These are phyloP conservation scores for Saimiri boliviensis DNA, from an alignment of 2,113 vertebrate genomes.

Conservation along the genomic window DNA sequence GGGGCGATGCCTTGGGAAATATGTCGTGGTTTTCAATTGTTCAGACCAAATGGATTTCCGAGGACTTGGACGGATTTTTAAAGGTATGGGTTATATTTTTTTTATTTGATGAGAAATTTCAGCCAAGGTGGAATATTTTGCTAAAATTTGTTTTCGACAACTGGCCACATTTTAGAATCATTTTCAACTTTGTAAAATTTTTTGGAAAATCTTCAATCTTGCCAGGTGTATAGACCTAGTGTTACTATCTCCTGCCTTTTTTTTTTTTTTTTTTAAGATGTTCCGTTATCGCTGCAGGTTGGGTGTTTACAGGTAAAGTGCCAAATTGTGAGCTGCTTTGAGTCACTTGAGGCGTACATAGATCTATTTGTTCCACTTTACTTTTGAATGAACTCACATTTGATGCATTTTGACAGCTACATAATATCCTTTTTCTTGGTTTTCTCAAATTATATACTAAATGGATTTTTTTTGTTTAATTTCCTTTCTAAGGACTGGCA, in stretches of 20 bases:
- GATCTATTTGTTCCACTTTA: constrained; percentile 13
- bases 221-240: neutral
- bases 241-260: neutral
- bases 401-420: constrained; percentile 45
- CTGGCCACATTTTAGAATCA: neutral
- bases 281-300: neutral
- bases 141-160: neutral
- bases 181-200: neutral
- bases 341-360: neutral
- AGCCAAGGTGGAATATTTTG: neutral
- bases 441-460: constrained; percentile 47
- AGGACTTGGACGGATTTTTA: constrained; percentile 97
- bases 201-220: neutral
- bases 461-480: constrained; percentile 59
- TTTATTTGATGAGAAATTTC: neutral
- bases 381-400: constrained; percentile 33
- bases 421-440: neutral
- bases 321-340: neutral
- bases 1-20: constrained; percentile 97
- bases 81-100: constrained; percentile 85
- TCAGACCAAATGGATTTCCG: constrained; percentile 99
- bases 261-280: no score
- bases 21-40: constrained; percentile 98
- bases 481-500: constrained; percentile 90
- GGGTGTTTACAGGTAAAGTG: neutral